A percentile compares a stretch with the other conserved stretches of the same genome.
phyloP scores from a whole-genome alignment of 1,140 invertebrate genomes.

The Manduca sexta region DNA sequence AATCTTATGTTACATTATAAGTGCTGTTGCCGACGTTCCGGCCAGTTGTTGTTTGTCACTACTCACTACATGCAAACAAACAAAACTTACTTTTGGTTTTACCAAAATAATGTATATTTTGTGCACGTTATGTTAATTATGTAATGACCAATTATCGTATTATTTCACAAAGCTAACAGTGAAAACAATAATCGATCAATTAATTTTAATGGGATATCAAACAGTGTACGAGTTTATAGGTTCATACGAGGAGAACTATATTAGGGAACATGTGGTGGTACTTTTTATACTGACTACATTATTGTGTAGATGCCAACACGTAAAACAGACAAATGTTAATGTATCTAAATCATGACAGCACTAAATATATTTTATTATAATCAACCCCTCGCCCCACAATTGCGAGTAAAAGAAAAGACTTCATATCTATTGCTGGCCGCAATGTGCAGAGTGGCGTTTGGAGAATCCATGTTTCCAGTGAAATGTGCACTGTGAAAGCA shows the following conservation, averaged over 20 bases:
- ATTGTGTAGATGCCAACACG: conserved; percentile 13
- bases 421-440: conserved; percentile 5
- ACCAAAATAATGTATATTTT: too few relatives aligned
- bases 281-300: conserved; percentile 19
- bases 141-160: background rate
- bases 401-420: conserved; percentile 14
- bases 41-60: conserved; percentile 41
- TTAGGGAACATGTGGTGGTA: conserved; percentile 18
- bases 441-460: too few relatives aligned
- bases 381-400: background rate
- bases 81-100: conserved; percentile 9
- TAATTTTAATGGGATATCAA: conserved; percentile 6
- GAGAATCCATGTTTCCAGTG: too few relatives aligned
- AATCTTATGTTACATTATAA: conserved; percentile 49
- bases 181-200: conserved; percentile 6
- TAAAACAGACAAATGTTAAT: conserved; percentile 10
- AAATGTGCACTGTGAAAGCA: too few relatives aligned
- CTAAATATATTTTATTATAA: background rate
- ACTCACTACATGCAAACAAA: background rate
- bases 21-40: conserved; percentile 53
- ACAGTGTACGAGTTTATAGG: conserved; percentile 8
- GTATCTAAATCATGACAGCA: conserved; percentile 1
- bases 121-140: background rate
- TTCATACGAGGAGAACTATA: conserved; percentile 16
- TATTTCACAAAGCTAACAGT: conserved; percentile 3